Evolutionary conservation across 2,888 invertebrate species (phyloP), one percentile per base, ranked within the genome.

Genomic region (Monoplex corrugatus): DNA sequence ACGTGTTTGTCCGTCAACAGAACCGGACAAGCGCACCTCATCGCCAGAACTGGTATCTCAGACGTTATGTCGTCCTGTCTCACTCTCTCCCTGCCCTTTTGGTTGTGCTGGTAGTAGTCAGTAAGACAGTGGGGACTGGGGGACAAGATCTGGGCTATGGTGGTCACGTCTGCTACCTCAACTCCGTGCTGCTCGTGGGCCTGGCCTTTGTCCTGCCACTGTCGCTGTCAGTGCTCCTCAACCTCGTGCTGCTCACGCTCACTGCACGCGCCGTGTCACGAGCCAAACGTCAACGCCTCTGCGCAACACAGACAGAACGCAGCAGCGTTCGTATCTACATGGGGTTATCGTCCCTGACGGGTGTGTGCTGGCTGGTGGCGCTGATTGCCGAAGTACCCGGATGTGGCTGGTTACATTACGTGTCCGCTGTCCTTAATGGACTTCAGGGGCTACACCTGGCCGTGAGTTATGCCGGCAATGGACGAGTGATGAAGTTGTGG

Each of bases 341-440:
- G 3, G 92, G 93, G 80, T 90, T 94, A 57, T 93, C 92, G 80
- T 90, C 92, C 6, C 87, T 94, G 32, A 92, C 93, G 8, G 94
- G 94, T 0, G 45, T 93, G n/a, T 91, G 93, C 38, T 94, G 94
- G 94, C 84, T 93, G 23, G 90, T 94, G 6, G 93, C 92, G 16
- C 90, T 94, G 23, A 86, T 94, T 6, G 92, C 93, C 63, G 92
- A 92, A 2, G 82, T 93, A 35, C 90, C 93, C 2, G 90, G 92
- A 2, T 85, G 92, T 40, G 90, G 91, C 1, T 85, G 90, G 10
- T 91, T 94, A 43, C 90, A 92, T 3, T 93, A 91, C 83, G 72
- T 93, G 40, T 92, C 92, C 0, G 91, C 92, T 13, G 89, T 92
- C 23, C 86, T 94, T 32, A 93, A 92, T 50, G 93, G 92, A 0